Evolutionary conservation across 2,113 vertebrate genomes (phyloP), one percentile per base, ranked within the genome.

Genomic region (Halcyon malimbica): DNA sequence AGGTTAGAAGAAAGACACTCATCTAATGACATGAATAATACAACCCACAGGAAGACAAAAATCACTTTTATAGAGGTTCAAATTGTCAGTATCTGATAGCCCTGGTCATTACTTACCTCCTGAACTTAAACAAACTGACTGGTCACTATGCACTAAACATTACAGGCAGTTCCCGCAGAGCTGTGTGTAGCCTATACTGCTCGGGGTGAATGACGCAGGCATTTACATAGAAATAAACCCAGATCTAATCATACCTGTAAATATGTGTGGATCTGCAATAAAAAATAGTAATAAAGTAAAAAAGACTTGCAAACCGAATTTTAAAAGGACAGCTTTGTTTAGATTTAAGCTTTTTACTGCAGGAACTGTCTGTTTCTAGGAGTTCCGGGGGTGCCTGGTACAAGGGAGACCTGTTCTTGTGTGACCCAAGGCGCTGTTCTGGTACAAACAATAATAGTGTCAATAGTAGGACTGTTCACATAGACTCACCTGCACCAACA

Each of bases 31-130:
- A 54, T 41, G 60, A 69, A 83, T 76, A 68, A 91, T 62, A 69
- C 33, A 68, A 91, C 41, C 44, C 94, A 73, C 54, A 85, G 70
- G 91, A 95, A 96, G 75, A 46, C n/a, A 93, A 91, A 95, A 88
- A 77, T 88, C 37, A 83, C 62, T 73, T 95, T 89, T 91, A 87
- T 21, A 83, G 84, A 69, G 23, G n/a, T 84, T 95, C 60, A 60
- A 4, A 68, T 33, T 67, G 46, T 76, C 70, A 29, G 39, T 91
- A 69, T 94, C 81, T 80, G 41, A 13, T 57, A 83, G 57, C 25
- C 44, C 41, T 83, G 37, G 25, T 80, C 64, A 83, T 79, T 94
- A 81, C 31, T 89, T 89, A 73, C 57, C 65, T 83, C 65, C 83
- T 62, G 33, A 92, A 89, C 39, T 84, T 74, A 77, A 92, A 54